A percentile compares a stretch with the other conserved stretches of the same genome.
Conservation (phyloP, 2,888 invertebrate species). For the Synergus itoensis region DNA sequence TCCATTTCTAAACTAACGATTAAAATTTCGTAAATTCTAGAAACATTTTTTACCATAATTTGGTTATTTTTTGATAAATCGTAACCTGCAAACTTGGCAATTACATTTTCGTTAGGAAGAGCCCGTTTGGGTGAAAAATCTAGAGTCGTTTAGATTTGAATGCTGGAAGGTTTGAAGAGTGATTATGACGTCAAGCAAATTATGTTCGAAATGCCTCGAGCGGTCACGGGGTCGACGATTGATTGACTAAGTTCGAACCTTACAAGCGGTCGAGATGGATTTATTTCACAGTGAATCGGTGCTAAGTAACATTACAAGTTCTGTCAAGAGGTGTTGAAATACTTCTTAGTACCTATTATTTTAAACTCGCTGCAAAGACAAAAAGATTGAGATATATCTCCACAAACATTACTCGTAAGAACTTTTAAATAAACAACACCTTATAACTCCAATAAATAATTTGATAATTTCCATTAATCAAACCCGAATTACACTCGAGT, state of each 20-base stretch:
- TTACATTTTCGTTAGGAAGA: background rate
- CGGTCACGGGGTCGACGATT: conserved; percentile 52
- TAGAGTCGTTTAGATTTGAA: conserved; percentile 1
- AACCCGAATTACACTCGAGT: too few species aligned
- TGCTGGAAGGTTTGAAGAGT: conserved; percentile 32
- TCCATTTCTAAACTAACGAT: background rate
- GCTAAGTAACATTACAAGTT: conserved; percentile 49
- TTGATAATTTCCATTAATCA: too few species aligned
- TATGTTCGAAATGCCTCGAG: conserved; percentile 59
- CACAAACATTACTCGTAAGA: background rate
- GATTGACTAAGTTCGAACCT: conserved; percentile 55
- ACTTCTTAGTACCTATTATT: conserved; percentile 40
- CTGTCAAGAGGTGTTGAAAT: conserved; percentile 38
- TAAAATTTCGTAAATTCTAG: background rate
- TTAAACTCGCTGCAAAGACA: conserved; percentile 32
- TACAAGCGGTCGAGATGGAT: conserved; percentile 50
- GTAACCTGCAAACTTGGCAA: background rate
- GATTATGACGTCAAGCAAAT: conserved; percentile 62
- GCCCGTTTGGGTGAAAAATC: background rate
- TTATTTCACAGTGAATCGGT: conserved; percentile 52
- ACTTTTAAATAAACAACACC: too few species aligned
- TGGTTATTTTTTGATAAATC: background rate
- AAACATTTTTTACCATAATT: background rate
- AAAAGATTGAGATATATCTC: background rate
- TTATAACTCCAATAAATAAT: too few species aligned